A percentile compares a stretch with the other conserved stretches of the same genome.
Conservation (phyloP, 2,888 invertebrate genomes). For the Cephus sareptanus region DNA sequence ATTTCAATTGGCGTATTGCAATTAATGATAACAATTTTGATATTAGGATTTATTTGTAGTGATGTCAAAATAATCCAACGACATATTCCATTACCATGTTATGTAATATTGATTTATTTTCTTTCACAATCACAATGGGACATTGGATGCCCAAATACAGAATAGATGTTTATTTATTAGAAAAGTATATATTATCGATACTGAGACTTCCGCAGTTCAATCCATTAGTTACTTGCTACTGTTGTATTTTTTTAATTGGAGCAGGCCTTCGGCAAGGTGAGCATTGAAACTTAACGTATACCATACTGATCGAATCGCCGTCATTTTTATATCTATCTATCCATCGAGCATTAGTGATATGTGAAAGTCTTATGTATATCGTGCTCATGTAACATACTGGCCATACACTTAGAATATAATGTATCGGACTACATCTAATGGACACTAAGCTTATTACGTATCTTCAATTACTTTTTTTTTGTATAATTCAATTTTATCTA, state of each 20-base stretch:
- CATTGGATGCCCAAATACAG: constrained; percentile 39
- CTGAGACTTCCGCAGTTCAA: not conserved
- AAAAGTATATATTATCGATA: constrained; percentile 43
- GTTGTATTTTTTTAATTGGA: constrained; percentile 32
- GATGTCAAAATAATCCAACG: not conserved
- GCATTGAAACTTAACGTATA: constrained; percentile 16
- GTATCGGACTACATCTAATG: too few species aligned
- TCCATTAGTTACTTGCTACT: constrained; percentile 13
- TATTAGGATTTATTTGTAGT: not conserved
- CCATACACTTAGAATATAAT: too few species aligned
- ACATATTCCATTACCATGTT: not conserved
- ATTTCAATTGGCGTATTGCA: not conserved
- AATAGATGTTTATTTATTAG: constrained; percentile 52
- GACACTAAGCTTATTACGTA: too few species aligned
- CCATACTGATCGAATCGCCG: not conserved
- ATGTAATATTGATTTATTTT: constrained; percentile 30
- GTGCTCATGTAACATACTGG: not conserved
- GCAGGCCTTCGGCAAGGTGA: constrained; percentile 41
- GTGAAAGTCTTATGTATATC: not conserved
- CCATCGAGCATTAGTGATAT: not conserved
- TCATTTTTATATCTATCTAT: not conserved
- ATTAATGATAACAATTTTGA: not conserved
- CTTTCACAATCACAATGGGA: constrained; percentile 48
- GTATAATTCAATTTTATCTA: too few species aligned
- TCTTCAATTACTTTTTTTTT: too few species aligned